Evolutionary conservation across 30 jellyfish, hydroid and myxozoan genomes (phyloP).

Genomic region (Aurelia aurita): DNA sequence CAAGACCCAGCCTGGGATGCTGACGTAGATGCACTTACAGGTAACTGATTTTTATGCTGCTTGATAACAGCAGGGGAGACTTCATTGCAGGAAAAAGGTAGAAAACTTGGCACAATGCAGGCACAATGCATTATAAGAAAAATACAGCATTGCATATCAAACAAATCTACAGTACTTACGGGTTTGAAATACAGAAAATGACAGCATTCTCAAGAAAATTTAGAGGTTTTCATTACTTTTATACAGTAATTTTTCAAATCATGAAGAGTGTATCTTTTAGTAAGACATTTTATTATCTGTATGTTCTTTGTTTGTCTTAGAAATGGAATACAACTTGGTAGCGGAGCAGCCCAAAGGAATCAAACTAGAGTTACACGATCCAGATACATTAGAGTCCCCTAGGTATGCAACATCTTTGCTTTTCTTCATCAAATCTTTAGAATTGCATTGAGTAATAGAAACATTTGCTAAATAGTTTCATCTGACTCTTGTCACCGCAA

Average conservation of each 20-base stretch:
- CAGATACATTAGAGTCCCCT: constrained; percentile 52
- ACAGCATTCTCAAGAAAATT: too few relatives aligned
- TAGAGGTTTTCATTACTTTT: too few relatives aligned
- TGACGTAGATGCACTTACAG: constrained; percentile 64
- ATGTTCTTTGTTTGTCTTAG: not conserved
- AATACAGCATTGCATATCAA: too few relatives aligned
- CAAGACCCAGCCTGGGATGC: constrained; percentile 74
- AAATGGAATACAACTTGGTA: constrained; percentile 63
- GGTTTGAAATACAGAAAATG: too few relatives aligned
- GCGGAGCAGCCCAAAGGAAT: constrained; percentile 75
- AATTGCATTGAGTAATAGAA: too few relatives aligned
- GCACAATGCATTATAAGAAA: not conserved
- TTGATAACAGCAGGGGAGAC: not conserved
- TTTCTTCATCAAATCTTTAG: too few relatives aligned
- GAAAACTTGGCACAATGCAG: not conserved
- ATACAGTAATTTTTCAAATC: too few relatives aligned
- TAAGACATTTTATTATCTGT: too few relatives aligned
- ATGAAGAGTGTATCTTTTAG: too few relatives aligned
- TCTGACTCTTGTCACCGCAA: too few relatives aligned
- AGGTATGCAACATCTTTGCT: constrained; percentile 15
- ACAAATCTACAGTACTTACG: too few relatives aligned
- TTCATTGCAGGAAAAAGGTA: not conserved
- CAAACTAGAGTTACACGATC: constrained; percentile 60
- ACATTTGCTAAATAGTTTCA: too few relatives aligned
- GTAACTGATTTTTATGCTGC: not conserved